Conservation (phyloP, 2,888 invertebrate genomes). For the Oscheius onirici region DNA sequence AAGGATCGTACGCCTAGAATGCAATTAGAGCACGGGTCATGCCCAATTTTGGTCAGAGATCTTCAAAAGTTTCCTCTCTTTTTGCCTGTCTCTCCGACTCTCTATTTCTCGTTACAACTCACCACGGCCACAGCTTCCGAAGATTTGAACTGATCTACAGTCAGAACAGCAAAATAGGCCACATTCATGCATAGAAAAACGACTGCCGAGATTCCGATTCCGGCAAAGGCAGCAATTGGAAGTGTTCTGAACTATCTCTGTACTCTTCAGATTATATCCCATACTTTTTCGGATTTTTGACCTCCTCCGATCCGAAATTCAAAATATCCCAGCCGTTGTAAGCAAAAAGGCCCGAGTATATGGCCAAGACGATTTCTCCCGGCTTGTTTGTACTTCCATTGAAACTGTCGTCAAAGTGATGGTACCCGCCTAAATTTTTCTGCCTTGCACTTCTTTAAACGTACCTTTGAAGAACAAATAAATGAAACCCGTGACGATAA, state of each 20-base stretch:
- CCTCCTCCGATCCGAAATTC: slow-evolving; percentile 67
- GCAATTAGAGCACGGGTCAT: no score
- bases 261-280: not conserved
- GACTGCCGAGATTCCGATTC: slow-evolving; percentile 57
- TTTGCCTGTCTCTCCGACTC: no score
- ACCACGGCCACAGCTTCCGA: slow-evolving; percentile 88
- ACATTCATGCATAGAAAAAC: slow-evolving; percentile 88
- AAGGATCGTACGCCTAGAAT: no score
- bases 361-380: slow-evolving; percentile 58
- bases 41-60: no score
- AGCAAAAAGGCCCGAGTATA: slow-evolving; percentile 62
- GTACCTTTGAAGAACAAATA: slow-evolving; percentile 61
- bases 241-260: slow-evolving; percentile 49
- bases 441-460: not conserved
- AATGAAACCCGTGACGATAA: slow-evolving; percentile 63
- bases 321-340: slow-evolving; percentile 70
- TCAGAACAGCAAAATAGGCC: slow-evolving; percentile 88
- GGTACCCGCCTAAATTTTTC: slow-evolving; percentile 32
- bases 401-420: slow-evolving; percentile 54
- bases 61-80: no score
- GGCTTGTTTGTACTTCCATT: slow-evolving; percentile 52
- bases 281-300: slow-evolving; percentile 63
- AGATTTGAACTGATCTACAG: slow-evolving; percentile 82
- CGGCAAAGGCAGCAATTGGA: slow-evolving; percentile 62
- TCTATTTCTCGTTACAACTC: slow-evolving; percentile 71